A percentile compares a stretch with the other conserved stretches of the same genome.
These are phyloP conservation scores for Murina feae DNA, from an alignment of 2,113 vertebrate species.

Conservation along the genomic window DNA sequence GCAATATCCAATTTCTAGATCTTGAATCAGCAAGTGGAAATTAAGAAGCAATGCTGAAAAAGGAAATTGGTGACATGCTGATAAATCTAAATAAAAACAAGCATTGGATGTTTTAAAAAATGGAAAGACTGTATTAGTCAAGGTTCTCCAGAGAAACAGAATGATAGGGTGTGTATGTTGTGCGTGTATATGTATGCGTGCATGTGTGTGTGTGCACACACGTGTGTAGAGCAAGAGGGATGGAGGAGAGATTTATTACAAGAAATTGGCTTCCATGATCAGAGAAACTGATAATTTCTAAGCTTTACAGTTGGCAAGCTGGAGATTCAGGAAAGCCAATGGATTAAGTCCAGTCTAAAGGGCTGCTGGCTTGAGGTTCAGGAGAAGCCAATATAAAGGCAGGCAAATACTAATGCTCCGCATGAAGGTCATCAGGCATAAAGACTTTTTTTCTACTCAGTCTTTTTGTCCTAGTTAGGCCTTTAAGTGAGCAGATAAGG, in stretches of 20 bases:
- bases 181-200: not conserved
- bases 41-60: not conserved
- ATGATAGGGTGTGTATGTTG: not conserved
- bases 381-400: not conserved
- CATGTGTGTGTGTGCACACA: not conserved
- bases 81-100: conserved; percentile 21
- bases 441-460: not conserved
- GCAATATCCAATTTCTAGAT: not conserved
- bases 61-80: not conserved
- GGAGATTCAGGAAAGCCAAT: not conserved
- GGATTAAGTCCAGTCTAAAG: not conserved
- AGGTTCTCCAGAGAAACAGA: not conserved
- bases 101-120: not conserved
- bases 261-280: not conserved
- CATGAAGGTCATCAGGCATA: not conserved
- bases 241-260: not conserved
- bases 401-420: not conserved
- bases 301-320: not conserved
- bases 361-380: not conserved
- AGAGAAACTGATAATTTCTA: not conserved
- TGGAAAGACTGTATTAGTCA: not conserved
- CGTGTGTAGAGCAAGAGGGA: no score
- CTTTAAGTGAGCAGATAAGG: not conserved
- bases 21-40: not conserved
- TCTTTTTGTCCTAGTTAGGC: not conserved